phyloP scores from a whole-genome alignment of 2,797 vertebrate genomes.

The Diceros bicornis region DNA sequence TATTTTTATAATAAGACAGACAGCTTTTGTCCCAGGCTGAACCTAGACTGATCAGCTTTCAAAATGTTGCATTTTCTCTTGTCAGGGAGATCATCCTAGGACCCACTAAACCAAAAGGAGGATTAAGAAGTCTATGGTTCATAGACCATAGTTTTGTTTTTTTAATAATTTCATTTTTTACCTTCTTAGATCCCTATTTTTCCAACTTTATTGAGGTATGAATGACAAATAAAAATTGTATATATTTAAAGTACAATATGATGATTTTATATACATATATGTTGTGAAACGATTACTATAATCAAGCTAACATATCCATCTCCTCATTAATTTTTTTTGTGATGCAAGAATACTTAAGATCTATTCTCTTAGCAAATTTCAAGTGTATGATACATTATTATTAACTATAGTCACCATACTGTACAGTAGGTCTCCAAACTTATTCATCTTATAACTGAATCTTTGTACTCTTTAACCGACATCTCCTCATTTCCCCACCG shows the following conservation, averaged over 20 bases:
- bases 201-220: not conserved
- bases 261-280: not conserved
- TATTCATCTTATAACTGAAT: not conserved
- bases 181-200: not conserved
- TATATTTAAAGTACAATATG: not conserved
- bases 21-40: not conserved
- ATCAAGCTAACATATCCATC: not conserved
- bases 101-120: not conserved
- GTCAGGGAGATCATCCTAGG: not conserved
- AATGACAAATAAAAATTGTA: not conserved
- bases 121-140: not conserved
- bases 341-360: not conserved
- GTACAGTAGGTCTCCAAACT: not conserved
- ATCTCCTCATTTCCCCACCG: not conserved
- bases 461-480: not conserved
- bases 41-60: not conserved
- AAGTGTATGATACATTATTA: not conserved
- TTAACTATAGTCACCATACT: not conserved
- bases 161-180: not conserved
- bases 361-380: not conserved
- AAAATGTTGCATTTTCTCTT: slow-evolving; percentile 10
- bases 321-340: not conserved
- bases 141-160: not conserved
- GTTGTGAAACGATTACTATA: not conserved
- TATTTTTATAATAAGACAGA: not conserved